A percentile compares a stretch with the other conserved stretches of the same genome.
These are phyloP conservation scores for Heliothis peltigera DNA, from an alignment of 2,888 invertebrate genomes.

Conservation along the genomic window DNA sequence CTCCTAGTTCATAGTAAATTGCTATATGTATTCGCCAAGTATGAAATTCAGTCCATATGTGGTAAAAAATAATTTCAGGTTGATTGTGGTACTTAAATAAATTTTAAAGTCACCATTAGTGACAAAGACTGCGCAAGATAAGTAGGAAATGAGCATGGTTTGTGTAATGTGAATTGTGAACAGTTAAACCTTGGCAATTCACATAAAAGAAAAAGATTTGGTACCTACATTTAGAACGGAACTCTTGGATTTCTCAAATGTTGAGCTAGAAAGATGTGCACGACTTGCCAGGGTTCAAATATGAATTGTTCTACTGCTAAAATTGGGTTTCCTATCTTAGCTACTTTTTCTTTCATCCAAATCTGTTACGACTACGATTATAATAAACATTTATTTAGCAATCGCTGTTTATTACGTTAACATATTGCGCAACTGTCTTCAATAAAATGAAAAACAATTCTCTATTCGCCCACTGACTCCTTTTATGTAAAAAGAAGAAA, in stretches of 20 bases:
- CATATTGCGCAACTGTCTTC: constrained; percentile 64
- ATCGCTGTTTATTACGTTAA: constrained; percentile 43
- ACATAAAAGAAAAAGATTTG: constrained; percentile 25
- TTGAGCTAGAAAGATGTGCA: constrained; percentile 1
- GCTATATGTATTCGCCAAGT: neutral
- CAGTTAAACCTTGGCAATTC: constrained; percentile 35
- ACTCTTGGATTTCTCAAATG: constrained; percentile 9
- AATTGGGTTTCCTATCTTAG: neutral
- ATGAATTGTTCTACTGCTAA: no score
- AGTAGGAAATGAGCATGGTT: constrained; percentile 42
- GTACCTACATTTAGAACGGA: constrained; percentile 37
- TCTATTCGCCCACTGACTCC: constrained; percentile 76
- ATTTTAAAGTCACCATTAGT: constrained; percentile 50
- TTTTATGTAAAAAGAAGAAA: constrained; percentile 69
- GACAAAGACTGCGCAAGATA: constrained; percentile 53
- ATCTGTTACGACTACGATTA: neutral
- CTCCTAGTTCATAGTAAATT: neutral
- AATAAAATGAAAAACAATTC: constrained; percentile 66
- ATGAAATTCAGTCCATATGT: neutral
- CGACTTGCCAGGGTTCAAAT: neutral
- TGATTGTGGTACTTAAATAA: constrained; percentile 24
- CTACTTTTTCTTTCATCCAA: neutral
- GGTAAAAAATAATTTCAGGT: constrained; percentile 16
- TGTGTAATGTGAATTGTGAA: constrained; percentile 25
- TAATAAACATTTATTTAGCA: constrained; percentile 27